Percentiles rank a stretch among this genome's conserved stretches.
phyloP scores from a whole-genome alignment of 2,113 vertebrate species.

The Myiopsitta monachus region DNA sequence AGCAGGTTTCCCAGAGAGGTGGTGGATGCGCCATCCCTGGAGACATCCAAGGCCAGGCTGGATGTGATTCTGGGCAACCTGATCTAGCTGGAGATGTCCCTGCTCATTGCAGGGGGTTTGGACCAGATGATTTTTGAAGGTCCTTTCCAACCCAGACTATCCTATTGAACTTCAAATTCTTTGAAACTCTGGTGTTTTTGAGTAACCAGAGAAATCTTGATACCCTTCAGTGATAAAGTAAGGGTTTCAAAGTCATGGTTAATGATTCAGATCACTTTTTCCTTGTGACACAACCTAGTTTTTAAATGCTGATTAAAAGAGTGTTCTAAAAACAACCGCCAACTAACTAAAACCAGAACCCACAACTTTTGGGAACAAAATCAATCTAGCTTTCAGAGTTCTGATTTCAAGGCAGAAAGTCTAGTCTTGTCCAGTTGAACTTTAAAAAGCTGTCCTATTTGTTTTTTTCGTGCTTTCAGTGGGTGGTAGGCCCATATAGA shows the following conservation, averaged over 20 bases:
- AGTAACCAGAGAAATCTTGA: background rate
- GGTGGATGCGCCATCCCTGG: background rate
- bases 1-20: background rate
- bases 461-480: background rate
- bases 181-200: background rate
- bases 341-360: background rate
- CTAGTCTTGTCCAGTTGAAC: background rate
- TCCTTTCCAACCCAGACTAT: background rate
- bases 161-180: background rate
- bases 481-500: background rate
- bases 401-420: background rate
- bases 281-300: background rate
- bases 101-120: background rate
- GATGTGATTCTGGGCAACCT: background rate
- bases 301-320: background rate
- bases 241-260: background rate
- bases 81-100: background rate
- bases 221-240: background rate
- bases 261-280: background rate
- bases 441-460: constrained; percentile 7
- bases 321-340: background rate
- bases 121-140: background rate
- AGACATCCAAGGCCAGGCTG: background rate
- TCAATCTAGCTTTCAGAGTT: background rate
- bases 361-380: background rate